A percentile compares a stretch with the other conserved stretches of the same genome.
These are phyloP conservation scores for Phoenoteleia sp. DNA, from an alignment of 2,888 invertebrate genomes.

Conservation along the genomic window DNA sequence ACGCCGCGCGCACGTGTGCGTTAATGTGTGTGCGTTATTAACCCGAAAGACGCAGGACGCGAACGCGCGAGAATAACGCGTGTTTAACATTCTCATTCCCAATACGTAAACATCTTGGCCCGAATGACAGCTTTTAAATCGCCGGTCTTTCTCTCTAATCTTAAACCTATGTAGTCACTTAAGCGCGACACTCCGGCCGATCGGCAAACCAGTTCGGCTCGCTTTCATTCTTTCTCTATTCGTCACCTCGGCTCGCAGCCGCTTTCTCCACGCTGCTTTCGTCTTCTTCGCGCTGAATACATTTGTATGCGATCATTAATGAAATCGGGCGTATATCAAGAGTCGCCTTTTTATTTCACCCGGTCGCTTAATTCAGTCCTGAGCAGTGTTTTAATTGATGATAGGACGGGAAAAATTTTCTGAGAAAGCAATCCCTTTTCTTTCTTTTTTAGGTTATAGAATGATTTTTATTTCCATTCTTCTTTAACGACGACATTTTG, in stretches of 20 bases:
- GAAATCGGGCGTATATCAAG: constrained; percentile 44
- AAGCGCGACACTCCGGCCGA: constrained; percentile 80
- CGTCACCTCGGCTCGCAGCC: constrained; percentile 25
- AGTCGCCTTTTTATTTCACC: constrained; percentile 17
- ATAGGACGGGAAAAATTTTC: no score
- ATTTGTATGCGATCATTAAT: constrained; percentile 51
- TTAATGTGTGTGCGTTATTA: constrained; percentile 50
- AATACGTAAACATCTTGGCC: constrained; percentile 75
- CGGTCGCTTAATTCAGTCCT: constrained; percentile 30
- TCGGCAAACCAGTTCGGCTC: constrained; percentile 76
- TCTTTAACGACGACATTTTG: no score
- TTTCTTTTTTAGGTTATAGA: no score
- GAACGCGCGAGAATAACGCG: constrained; percentile 62
- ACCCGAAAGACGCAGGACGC: constrained; percentile 24
- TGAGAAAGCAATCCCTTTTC: no score
- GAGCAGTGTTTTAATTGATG: no score
- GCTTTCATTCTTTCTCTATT: constrained; percentile 57
- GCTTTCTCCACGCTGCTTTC: constrained; percentile 44
- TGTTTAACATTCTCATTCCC: constrained; percentile 65
- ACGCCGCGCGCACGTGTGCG: constrained; percentile 27
- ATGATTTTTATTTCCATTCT: no score
- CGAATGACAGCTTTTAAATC: constrained; percentile 81
- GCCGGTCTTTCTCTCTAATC: constrained; percentile 80
- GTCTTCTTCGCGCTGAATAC: constrained; percentile 41
- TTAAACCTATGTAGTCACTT: constrained; percentile 82